Evolutionary conservation across 2,888 invertebrate species (phyloP).

Genomic region (Euproctis similis): DNA sequence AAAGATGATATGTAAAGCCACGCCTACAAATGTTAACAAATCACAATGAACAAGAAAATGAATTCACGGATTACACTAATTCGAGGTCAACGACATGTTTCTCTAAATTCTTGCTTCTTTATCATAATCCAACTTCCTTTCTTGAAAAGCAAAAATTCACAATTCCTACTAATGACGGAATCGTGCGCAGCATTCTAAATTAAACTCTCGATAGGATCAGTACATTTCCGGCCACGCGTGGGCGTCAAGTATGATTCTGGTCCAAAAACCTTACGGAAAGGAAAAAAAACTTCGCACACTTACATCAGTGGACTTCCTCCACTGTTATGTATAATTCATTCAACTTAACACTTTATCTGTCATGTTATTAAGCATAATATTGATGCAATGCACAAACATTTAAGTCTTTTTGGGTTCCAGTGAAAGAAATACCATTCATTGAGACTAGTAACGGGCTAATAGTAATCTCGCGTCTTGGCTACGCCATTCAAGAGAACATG

Average conservation of each 20-base stretch:
- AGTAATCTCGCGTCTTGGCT: slow-evolving; percentile 62
- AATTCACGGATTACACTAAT: slow-evolving; percentile 13
- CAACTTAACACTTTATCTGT: slow-evolving; percentile 30
- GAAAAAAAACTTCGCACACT: slow-evolving; percentile 54
- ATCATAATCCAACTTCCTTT: slow-evolving; percentile 51
- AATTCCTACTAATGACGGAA: slow-evolving; percentile 64
- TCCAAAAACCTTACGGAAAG: slow-evolving; percentile 34
- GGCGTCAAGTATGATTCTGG: slow-evolving; percentile 50
- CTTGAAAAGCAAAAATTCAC: slow-evolving; percentile 53
- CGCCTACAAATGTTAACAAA: slow-evolving; percentile 12
- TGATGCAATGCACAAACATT: slow-evolving; percentile 25
- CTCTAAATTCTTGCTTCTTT: slow-evolving; percentile 33
- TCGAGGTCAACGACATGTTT: slow-evolving; percentile 33
- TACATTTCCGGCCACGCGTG: slow-evolving; percentile 64
- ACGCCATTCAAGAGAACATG: slow-evolving; percentile 61
- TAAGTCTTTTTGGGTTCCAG: slow-evolving; percentile 48
- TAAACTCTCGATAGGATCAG: slow-evolving; percentile 55
- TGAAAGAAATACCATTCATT: slow-evolving; percentile 64
- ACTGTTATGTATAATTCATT: slow-evolving; percentile 7
- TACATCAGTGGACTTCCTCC: slow-evolving; percentile 32
- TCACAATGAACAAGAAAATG: slow-evolving; percentile 11
- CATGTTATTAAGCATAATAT: slow-evolving; percentile 31
- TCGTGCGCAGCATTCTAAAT: slow-evolving; percentile 57
- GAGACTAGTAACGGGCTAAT: slow-evolving; percentile 71
- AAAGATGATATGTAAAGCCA: slow-evolving; percentile 2